Conservation (phyloP, 2,888 invertebrate genomes). For the Thereva nobilitata region DNA sequence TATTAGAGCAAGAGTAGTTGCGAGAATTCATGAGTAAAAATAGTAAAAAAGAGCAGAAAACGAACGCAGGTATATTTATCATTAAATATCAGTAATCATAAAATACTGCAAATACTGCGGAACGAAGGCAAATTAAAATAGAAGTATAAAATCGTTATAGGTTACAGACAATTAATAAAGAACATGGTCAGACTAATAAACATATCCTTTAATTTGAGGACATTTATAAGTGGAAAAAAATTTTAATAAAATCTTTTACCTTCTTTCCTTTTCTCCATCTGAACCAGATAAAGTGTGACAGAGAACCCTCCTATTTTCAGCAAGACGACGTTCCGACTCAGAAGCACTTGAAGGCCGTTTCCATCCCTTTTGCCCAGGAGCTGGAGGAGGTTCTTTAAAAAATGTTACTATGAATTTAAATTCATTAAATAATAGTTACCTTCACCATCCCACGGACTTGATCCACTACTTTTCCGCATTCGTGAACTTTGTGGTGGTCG, state of each 20-base stretch:
- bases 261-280: constrained; percentile 63
- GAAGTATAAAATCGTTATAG: too few relatives aligned
- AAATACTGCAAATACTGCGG: too few relatives aligned
- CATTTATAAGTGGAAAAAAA: not conserved
- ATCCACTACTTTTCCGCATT: constrained; percentile 57
- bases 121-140: too few relatives aligned
- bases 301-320: constrained; percentile 51
- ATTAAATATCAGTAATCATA: too few relatives aligned
- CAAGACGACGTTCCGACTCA: constrained; percentile 60
- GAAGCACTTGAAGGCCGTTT: constrained; percentile 65
- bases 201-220: too few relatives aligned
- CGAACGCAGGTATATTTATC: too few relatives aligned
- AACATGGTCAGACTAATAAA: too few relatives aligned
- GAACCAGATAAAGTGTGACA: constrained; percentile 58
- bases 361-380: constrained; percentile 58
- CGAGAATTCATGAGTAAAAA: too few relatives aligned
- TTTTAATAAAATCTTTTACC: constrained; percentile 49
- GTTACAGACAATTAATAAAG: too few relatives aligned
- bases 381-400: constrained; percentile 28
- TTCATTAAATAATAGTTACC: constrained; percentile 46
- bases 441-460: constrained; percentile 64
- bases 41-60: too few relatives aligned
- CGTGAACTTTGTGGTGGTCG: constrained; percentile 48
- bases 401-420: not conserved
- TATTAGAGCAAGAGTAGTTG: too few relatives aligned